A percentile compares a stretch with the other conserved stretches of the same genome.
These are phyloP conservation scores for Forficula auricularia DNA, from an alignment of 1,140 invertebrate genomes.

Conservation along the genomic window DNA sequence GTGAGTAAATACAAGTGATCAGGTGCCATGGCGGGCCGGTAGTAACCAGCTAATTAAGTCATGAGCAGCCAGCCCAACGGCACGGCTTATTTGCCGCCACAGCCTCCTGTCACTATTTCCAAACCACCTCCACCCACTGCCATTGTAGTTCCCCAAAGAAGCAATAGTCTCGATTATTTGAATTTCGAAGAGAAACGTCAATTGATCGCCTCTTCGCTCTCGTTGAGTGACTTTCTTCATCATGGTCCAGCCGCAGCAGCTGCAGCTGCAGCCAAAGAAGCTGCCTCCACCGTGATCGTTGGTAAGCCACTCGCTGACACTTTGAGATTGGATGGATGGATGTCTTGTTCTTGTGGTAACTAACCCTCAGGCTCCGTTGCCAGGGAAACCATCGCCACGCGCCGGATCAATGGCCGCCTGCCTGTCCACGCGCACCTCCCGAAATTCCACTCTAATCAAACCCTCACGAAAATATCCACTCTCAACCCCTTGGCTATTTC, in stretches of 20 bases:
- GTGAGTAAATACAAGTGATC: too few species aligned
- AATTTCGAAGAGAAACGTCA: slow-evolving; percentile 81
- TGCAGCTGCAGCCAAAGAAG: slow-evolving; percentile 31
- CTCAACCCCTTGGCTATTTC: too few species aligned
- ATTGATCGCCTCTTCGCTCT: slow-evolving; percentile 69
- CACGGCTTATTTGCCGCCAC: too few species aligned
- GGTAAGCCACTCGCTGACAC: not conserved
- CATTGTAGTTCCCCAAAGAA: slow-evolving; percentile 47
- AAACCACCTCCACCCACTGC: slow-evolving; percentile 3
- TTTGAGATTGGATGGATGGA: not conserved
- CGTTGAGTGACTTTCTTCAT: slow-evolving; percentile 65
- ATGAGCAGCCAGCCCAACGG: too few species aligned
- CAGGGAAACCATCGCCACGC: slow-evolving; percentile 8
- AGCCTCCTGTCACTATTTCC: too few species aligned
- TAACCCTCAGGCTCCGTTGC: not conserved
- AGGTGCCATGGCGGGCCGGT: too few species aligned
- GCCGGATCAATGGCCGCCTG: slow-evolving; percentile 16
- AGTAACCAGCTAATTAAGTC: too few species aligned
- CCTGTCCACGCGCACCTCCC: too few species aligned
- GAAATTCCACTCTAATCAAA: too few species aligned
- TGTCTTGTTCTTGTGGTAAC: too few species aligned
- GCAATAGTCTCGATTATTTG: slow-evolving; percentile 70
- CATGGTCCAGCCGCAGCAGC: slow-evolving; percentile 37
- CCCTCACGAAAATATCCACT: too few species aligned
- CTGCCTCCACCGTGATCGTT: slow-evolving; percentile 17